Evolutionary conservation across 1,140 invertebrate species (phyloP).

Genomic region (Thaumatotibia leucotreta): DNA sequence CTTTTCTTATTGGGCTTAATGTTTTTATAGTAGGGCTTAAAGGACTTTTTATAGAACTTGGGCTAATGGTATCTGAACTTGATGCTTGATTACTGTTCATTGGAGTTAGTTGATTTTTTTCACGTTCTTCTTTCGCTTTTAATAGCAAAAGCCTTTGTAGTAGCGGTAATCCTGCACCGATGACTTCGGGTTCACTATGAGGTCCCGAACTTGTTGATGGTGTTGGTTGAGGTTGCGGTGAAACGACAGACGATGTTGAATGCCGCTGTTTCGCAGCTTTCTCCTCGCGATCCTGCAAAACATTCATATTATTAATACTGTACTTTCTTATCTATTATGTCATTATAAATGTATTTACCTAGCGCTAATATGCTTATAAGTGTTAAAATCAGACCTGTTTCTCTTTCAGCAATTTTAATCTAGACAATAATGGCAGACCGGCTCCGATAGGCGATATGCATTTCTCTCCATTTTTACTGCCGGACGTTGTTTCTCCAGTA

Average conservation of each 20-base stretch:
- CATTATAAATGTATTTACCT: background rate
- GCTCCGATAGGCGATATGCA: slow-evolving; percentile 85
- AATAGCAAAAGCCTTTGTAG: slow-evolving; percentile 87
- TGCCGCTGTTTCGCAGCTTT: slow-evolving; percentile 71
- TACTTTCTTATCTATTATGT: background rate
- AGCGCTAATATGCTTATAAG: background rate
- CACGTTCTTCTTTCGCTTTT: slow-evolving; percentile 87
- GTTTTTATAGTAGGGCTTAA: slow-evolving; percentile 73
- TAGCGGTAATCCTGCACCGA: slow-evolving; percentile 85
- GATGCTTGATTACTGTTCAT: slow-evolving; percentile 65
- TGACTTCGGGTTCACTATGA: slow-evolving; percentile 76
- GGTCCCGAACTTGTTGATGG: slow-evolving; percentile 65
- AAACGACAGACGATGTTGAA: slow-evolving; percentile 62
- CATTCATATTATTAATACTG: slow-evolving; percentile 17
- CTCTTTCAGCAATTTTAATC: slow-evolving; percentile 88
- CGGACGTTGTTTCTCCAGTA: slow-evolving; percentile 74
- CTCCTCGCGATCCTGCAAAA: slow-evolving; percentile 77
- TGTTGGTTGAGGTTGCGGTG: slow-evolving; percentile 57
- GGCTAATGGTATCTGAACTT: slow-evolving; percentile 72
- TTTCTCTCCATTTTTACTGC: slow-evolving; percentile 75
- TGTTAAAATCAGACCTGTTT: slow-evolving; percentile 81
- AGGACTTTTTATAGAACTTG: slow-evolving; percentile 72
- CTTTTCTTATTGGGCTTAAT: slow-evolving; percentile 66
- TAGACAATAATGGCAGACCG: slow-evolving; percentile 86
- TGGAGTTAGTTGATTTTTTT: slow-evolving; percentile 70